phyloP scores from a whole-genome alignment of 2,113 vertebrate species.

The Pyxicephalus adspersus region DNA sequence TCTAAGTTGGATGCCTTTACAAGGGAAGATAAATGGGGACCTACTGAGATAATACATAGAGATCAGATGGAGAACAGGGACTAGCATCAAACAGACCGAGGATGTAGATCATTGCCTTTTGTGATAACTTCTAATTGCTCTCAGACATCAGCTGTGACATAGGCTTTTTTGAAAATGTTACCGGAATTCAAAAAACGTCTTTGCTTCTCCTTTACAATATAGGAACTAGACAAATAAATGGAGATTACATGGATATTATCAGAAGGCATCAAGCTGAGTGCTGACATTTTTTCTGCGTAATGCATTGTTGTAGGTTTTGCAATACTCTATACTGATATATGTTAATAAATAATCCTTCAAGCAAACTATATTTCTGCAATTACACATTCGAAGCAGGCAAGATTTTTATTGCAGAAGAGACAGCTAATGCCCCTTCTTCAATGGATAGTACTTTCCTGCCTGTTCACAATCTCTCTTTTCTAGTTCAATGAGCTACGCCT shows the following conservation, averaged over 20 bases:
- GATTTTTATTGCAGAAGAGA: no score
- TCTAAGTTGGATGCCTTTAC: conserved; percentile 6
- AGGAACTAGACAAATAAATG: no score
- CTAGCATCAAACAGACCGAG: background rate
- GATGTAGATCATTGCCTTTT: background rate
- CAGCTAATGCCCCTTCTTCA: no score
- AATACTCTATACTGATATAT: no score
- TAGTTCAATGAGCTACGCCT: no score
- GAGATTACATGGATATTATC: background rate
- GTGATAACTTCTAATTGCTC: conserved; percentile 14
- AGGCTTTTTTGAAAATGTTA: background rate
- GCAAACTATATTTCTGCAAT: no score
- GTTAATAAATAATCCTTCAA: no score
- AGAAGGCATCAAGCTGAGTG: background rate
- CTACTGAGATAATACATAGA: background rate
- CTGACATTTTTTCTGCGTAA: background rate
- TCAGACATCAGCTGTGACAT: background rate
- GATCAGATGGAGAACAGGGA: conserved; percentile 3
- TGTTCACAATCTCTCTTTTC: no score
- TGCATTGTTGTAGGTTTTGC: background rate
- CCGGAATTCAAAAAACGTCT: background rate
- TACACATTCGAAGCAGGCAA: no score
- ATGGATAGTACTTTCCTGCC: no score
- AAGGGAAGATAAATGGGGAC: background rate
- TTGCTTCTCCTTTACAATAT: no score